Percentiles rank a stretch among this genome's conserved stretches.
Evolutionary conservation across 2,888 invertebrate genomes (phyloP).

Genomic region (Volucella zonaria): DNA sequence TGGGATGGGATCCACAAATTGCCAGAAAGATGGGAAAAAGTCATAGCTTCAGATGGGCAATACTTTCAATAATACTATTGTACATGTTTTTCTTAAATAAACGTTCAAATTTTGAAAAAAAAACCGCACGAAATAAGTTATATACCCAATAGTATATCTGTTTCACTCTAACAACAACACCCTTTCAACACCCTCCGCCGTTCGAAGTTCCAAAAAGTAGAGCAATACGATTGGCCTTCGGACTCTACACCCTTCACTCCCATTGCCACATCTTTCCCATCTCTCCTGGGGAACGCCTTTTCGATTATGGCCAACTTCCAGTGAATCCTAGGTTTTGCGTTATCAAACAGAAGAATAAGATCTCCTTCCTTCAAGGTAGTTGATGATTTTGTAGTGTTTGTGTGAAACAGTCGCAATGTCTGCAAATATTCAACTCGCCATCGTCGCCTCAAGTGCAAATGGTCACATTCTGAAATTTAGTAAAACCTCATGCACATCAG

Average conservation of each 20-base stretch:
- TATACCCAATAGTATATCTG: no score
- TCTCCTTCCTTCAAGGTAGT: neutral
- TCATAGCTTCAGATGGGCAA: no score
- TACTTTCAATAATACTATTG: no score
- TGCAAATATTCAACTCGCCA: conserved; percentile 19
- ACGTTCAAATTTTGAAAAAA: no score
- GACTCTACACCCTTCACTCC: no score
- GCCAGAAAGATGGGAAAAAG: no score
- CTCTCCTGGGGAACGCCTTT: neutral
- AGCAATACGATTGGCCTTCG: conserved; percentile 7
- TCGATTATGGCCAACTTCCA: conserved; percentile 1
- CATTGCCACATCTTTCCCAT: conserved; percentile 5
- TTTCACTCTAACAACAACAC: no score
- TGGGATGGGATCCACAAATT: no score
- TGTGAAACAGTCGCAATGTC: conserved; percentile 12
- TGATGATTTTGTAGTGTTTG: neutral
- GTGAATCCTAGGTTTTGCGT: conserved; percentile 10
- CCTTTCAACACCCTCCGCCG: no score
- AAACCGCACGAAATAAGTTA: no score
- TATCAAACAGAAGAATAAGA: conserved; percentile 11
- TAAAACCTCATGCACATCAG: neutral
- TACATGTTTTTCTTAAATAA: no score
- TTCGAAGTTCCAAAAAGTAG: conserved; percentile 17
- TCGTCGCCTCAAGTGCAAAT: conserved; percentile 14
- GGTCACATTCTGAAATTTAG: conserved; percentile 16